phyloP scores from a whole-genome alignment of 2,888 invertebrate genomes.

The Dolomedes plantarius region DNA sequence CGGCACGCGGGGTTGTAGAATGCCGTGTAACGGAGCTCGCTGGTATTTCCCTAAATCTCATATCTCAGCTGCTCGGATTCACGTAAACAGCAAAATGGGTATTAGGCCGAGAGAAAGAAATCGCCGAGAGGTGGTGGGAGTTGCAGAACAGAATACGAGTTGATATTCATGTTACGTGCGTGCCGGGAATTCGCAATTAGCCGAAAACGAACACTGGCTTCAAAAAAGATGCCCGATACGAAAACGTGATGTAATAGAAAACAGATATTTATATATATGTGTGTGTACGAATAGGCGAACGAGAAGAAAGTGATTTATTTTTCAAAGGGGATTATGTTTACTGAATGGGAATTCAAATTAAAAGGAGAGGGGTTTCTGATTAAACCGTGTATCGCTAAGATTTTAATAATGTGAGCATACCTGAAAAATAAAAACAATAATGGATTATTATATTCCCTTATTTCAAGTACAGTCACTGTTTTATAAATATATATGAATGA shows the following conservation, averaged over 20 bases:
- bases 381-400: too few species aligned
- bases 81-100: not conserved
- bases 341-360: not conserved
- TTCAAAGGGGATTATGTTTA: not conserved
- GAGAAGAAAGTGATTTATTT: not conserved
- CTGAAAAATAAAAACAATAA: too few species aligned
- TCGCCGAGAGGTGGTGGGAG: not conserved
- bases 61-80: not conserved
- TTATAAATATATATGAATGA: too few species aligned
- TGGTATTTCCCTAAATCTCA: not conserved
- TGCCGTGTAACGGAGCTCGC: not conserved
- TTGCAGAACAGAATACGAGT: constrained; percentile 20
- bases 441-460: too few species aligned
- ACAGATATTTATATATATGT: not conserved
- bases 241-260: not conserved
- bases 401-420: too few species aligned
- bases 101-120: not conserved
- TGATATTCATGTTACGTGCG: constrained; percentile 58
- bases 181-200: constrained; percentile 60
- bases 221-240: constrained; percentile 44
- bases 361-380: too few species aligned
- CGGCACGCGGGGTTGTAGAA: not conserved
- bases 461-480: too few species aligned
- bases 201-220: constrained; percentile 54
- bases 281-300: not conserved